A percentile compares a stretch with the other conserved stretches of the same genome.
phyloP scores from a whole-genome alignment of 2,113 vertebrate genomes.

The Misgurnus mizolepis region DNA sequence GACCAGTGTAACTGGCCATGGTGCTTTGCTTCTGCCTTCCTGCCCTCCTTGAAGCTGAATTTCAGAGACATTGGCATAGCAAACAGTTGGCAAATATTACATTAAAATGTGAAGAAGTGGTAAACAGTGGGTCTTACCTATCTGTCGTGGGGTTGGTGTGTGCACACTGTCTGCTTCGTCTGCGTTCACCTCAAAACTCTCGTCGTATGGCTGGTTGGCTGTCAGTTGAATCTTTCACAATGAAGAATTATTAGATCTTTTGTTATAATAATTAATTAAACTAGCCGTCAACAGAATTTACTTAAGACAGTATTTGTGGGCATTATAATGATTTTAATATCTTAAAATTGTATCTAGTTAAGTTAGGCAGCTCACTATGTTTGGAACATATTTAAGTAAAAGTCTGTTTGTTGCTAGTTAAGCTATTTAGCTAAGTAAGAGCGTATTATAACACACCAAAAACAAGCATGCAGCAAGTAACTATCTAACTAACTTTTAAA shows the following conservation, averaged over 20 bases:
- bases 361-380: too few species aligned
- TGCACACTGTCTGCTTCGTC: conserved; percentile 78
- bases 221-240: conserved; percentile 69
- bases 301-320: neutral
- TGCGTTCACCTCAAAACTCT: conserved; percentile 84
- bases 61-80: neutral
- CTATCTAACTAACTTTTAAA: neutral
- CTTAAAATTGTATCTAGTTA: too few species aligned
- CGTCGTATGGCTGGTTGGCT: conserved; percentile 87
- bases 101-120: neutral
- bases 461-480: neutral
- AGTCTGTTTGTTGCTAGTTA: too few species aligned
- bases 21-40: conserved; percentile 58
- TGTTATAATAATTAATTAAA: neutral
- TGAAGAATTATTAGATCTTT: neutral
- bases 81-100: neutral
- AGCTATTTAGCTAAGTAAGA: too few species aligned
- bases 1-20: conserved; percentile 74
- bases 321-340: neutral
- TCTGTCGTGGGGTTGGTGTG: conserved; percentile 68
- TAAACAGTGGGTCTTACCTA: conserved; percentile 59
- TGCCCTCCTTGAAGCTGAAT: conserved; percentile 53
- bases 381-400: too few species aligned
- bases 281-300: neutral
- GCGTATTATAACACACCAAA: too few species aligned